phyloP scores from a whole-genome alignment of 2,888 invertebrate genomes.

The Hemistola chrysoprasaria region DNA sequence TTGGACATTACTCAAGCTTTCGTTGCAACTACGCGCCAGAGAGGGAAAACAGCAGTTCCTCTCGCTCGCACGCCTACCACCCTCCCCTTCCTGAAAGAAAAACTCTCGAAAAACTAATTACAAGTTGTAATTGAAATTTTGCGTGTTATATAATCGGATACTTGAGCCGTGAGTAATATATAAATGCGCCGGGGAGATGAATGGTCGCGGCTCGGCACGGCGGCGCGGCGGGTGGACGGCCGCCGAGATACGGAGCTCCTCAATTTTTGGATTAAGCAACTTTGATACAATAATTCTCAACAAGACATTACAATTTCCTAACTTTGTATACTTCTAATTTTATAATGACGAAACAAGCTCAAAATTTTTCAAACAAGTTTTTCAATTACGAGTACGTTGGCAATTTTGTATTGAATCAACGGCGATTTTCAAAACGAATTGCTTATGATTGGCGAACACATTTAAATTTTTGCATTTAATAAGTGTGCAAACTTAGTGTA shows the following conservation, averaged over 20 bases:
- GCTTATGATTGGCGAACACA: no score
- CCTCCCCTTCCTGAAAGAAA: slow-evolving; percentile 79
- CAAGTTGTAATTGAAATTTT: slow-evolving; percentile 84
- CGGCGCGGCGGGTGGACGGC: slow-evolving; percentile 51
- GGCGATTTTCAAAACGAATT: slow-evolving; percentile 8
- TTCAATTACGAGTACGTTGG: slow-evolving; percentile 29
- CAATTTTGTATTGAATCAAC: slow-evolving; percentile 22
- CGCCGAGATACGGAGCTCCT: slow-evolving; percentile 58
- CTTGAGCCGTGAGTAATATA: slow-evolving; percentile 82
- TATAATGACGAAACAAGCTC: slow-evolving; percentile 31
- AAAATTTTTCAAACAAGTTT: slow-evolving; percentile 25
- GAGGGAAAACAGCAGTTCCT: slow-evolving; percentile 40
- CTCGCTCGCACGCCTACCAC: slow-evolving; percentile 61
- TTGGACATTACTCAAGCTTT: slow-evolving; percentile 73
- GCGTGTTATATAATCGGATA: slow-evolving; percentile 84
- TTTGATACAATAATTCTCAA: slow-evolving; percentile 62
- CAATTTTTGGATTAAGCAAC: slow-evolving; percentile 65
- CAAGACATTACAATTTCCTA: slow-evolving; percentile 46
- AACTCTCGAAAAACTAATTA: slow-evolving; percentile 84
- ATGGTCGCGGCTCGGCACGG: slow-evolving; percentile 59
- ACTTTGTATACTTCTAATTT: slow-evolving; percentile 38
- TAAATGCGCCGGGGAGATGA: slow-evolving; percentile 78
- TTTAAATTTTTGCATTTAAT: no score
- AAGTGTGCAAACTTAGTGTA: no score
- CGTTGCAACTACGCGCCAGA: slow-evolving; percentile 55